Conservation (phyloP, 2,888 invertebrate species). For the Zeuzera pyrina region DNA sequence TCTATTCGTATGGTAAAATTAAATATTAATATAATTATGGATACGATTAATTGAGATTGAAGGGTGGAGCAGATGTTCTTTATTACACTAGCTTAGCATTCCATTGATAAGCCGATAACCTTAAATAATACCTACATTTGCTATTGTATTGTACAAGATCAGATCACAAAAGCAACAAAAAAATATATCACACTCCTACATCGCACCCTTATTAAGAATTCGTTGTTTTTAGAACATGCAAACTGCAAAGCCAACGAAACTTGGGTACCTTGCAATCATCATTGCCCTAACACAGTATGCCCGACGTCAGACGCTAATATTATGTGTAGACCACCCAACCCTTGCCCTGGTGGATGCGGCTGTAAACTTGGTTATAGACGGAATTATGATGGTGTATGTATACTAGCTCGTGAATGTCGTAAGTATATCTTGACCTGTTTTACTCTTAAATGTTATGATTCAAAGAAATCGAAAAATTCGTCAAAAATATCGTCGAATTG, state of each 20-base stretch:
- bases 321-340: slow-evolving; percentile 10
- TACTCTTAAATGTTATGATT: too few species aligned
- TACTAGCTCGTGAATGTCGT: slow-evolving; percentile 12
- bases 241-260: slow-evolving; percentile 10
- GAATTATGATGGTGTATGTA: slow-evolving; percentile 7
- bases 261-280: slow-evolving; percentile 9
- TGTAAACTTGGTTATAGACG: slow-evolving; percentile 9
- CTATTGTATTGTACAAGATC: too few species aligned
- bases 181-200: neutral
- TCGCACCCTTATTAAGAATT: neutral
- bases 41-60: too few species aligned
- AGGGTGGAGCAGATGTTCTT: too few species aligned
- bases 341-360: slow-evolving; percentile 12
- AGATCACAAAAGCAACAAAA: too few species aligned
- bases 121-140: too few species aligned
- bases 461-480: too few species aligned
- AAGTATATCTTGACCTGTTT: slow-evolving; percentile 7
- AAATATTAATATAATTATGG: too few species aligned
- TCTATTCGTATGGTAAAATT: too few species aligned
- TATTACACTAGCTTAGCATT: too few species aligned
- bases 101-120: too few species aligned
- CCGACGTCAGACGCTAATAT: slow-evolving; percentile 7
- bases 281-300: slow-evolving; percentile 10
- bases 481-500: too few species aligned
- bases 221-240: slow-evolving; percentile 7